Conservation (phyloP, 1,140 invertebrate genomes). For the Meloidogyne floridensis region DNA sequence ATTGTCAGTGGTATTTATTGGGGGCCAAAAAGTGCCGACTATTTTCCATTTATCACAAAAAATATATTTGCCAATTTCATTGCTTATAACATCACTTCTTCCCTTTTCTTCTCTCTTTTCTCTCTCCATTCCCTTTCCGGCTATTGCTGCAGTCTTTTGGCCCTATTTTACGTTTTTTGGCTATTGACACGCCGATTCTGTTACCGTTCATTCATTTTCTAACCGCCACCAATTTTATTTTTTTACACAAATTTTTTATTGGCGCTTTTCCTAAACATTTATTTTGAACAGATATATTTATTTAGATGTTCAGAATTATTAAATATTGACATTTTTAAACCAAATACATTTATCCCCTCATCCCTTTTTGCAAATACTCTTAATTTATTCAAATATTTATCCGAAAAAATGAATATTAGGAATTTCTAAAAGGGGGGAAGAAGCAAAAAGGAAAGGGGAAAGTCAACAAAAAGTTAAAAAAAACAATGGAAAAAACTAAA, state of each 20-base stretch:
- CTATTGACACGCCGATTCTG: background rate
- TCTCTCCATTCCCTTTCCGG: background rate
- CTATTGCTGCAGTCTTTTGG: background rate
- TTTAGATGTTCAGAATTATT: background rate
- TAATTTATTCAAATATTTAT: background rate
- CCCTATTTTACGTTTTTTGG: background rate
- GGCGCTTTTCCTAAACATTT: slow-evolving; percentile 8
- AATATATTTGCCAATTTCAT: background rate
- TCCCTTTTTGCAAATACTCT: background rate
- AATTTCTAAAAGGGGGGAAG: background rate
- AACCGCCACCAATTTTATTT: background rate
- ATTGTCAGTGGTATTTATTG: too few relatives aligned
- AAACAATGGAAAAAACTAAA: background rate
- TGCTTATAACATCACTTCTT: background rate
- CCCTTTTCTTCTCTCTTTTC: background rate
- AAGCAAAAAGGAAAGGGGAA: background rate
- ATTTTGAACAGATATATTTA: background rate
- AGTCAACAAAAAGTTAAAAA: background rate
- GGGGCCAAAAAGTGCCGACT: background rate
- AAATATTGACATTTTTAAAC: background rate
- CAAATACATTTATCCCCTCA: background rate
- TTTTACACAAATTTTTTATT: background rate
- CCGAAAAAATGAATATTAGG: background rate
- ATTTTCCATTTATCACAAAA: background rate
- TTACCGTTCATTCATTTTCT: background rate